These are phyloP conservation scores for Dreissena polymorpha DNA, from an alignment of 1,140 invertebrate species.

Conservation along the genomic window DNA sequence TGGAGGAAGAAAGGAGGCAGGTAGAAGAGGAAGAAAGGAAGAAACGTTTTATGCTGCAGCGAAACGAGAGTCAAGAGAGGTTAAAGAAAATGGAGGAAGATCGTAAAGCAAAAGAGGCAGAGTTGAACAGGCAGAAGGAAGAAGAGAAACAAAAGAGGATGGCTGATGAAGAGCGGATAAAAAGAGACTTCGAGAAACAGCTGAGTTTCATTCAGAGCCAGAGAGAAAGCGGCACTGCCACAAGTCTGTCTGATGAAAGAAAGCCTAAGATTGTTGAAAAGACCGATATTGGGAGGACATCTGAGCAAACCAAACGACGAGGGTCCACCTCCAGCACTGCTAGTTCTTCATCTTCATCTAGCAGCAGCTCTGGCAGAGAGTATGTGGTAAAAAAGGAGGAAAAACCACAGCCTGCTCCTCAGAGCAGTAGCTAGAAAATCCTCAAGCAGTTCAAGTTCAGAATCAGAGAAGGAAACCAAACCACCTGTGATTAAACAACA, in stretches of 20 bases:
- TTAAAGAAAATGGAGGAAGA: slow-evolving; percentile 17
- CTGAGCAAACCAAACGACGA: slow-evolving; percentile 5
- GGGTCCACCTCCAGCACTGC: slow-evolving; percentile 18
- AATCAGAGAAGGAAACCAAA: neutral
- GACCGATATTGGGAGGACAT: neutral
- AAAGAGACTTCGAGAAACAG: slow-evolving; percentile 37
- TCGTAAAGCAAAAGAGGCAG: slow-evolving; percentile 4
- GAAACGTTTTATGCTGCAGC: slow-evolving; percentile 9
- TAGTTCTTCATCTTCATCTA: slow-evolving; percentile 21
- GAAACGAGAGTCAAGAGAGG: slow-evolving; percentile 27
- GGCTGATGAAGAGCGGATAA: slow-evolving; percentile 26
- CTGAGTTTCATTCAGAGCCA: slow-evolving; percentile 26
- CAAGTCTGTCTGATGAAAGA: slow-evolving; percentile 17
- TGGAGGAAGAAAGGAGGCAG: slow-evolving; percentile 28
- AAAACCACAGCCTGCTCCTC: neutral
- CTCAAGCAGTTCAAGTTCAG: slow-evolving; percentile 1
- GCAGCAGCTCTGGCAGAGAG: slow-evolving; percentile 35
- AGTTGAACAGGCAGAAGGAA: neutral
- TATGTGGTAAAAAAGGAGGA: slow-evolving; percentile 9
- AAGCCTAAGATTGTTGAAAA: neutral
- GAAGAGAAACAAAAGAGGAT: slow-evolving; percentile 32
- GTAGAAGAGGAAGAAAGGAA: slow-evolving; percentile 44
- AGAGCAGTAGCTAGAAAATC: neutral
- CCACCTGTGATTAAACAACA: neutral
- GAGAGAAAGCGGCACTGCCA: slow-evolving; percentile 25